Conservation (phyloP, 2,113 vertebrate species). For the Isichthys henryi region DNA sequence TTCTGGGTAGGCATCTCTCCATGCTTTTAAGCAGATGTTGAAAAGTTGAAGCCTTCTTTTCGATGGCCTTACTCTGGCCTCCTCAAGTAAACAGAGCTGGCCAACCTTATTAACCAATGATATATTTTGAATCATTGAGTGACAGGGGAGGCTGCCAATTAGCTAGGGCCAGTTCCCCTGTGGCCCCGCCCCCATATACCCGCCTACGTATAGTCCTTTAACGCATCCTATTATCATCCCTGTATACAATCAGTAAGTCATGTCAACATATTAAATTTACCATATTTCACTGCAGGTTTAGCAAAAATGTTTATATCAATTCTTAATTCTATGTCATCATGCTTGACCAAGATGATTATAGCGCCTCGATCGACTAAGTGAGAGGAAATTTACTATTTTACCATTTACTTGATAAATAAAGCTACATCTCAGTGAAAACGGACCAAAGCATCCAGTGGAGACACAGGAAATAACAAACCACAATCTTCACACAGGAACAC, state of each 20-base stretch:
- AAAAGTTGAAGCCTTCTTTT: constrained; percentile 41
- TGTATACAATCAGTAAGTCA: neutral
- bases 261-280: neutral
- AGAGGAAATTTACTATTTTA: neutral
- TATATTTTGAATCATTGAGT: neutral
- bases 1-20: constrained; percentile 33
- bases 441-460: neutral
- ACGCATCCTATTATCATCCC: neutral
- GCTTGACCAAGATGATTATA: neutral
- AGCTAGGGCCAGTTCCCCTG: neutral
- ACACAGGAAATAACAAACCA: neutral
- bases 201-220: neutral
- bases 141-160: neutral
- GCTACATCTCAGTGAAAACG: neutral
- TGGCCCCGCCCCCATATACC: neutral
- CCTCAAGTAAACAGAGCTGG: neutral
- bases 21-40: constrained; percentile 37
- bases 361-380: neutral
- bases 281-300: neutral
- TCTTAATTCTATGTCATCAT: neutral
- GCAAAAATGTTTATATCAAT: no score
- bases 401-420: neutral
- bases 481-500: neutral
- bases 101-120: neutral
- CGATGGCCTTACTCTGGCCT: constrained; percentile 14